phyloP scores from a whole-genome alignment of 2,888 invertebrate genomes.

The Gasteruption jaculator region DNA sequence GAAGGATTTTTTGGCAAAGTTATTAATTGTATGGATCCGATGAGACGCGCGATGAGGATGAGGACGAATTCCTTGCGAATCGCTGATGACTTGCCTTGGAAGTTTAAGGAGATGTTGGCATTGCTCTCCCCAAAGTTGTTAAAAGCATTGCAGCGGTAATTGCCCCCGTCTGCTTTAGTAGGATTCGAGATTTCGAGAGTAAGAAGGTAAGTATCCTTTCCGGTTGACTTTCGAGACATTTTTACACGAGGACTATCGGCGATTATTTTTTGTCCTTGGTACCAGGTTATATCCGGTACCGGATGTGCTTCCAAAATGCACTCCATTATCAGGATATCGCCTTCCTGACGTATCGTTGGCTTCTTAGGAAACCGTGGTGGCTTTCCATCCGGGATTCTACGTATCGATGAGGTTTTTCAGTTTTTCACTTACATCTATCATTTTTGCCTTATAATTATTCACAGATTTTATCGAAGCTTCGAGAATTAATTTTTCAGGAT shows the following conservation, averaged over 20 bases:
- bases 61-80: no score
- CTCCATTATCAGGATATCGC: constrained; percentile 91
- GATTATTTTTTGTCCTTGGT: constrained; percentile 82
- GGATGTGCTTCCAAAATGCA: constrained; percentile 94
- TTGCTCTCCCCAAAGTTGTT: constrained; percentile 99
- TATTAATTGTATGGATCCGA: no score
- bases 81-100: constrained; percentile 77
- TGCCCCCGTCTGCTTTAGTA: constrained; percentile 93
- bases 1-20: no score
- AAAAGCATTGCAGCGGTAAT: constrained; percentile 98
- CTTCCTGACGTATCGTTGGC: constrained; percentile 91
- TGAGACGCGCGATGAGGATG: no score
- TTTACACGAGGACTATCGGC: constrained; percentile 80
- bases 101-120: constrained; percentile 99
- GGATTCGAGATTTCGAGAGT: constrained; percentile 94
- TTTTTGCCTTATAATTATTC: no score
- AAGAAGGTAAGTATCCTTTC: constrained; percentile 87
- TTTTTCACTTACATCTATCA: neutral
- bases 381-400: constrained; percentile 92
- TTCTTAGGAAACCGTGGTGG: constrained; percentile 96
- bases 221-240: constrained; percentile 84
- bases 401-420: constrained; percentile 14
- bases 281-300: constrained; percentile 93
- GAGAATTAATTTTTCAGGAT: constrained; percentile 1
- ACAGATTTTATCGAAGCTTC: no score